Conservation (phyloP, 2,888 invertebrate genomes). For the Ochlodes sylvanus region DNA sequence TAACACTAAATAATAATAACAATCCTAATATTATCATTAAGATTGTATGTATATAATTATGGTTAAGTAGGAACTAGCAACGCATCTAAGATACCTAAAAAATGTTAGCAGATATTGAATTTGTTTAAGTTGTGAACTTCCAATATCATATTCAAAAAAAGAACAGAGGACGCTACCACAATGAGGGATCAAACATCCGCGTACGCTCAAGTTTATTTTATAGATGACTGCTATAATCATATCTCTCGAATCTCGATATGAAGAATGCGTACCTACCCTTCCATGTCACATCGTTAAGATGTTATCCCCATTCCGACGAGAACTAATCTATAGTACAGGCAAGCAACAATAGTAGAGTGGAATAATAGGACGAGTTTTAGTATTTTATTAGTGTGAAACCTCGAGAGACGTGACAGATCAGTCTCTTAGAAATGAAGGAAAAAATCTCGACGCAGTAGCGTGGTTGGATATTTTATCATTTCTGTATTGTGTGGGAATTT, state of each 20-base stretch:
- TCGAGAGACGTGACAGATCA: conserved; percentile 73
- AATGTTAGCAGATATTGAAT: too few species aligned
- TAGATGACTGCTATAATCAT: conserved; percentile 70
- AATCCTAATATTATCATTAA: too few species aligned
- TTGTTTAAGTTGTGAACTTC: too few species aligned
- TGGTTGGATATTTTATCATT: conserved; percentile 42
- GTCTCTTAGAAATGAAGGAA: conserved; percentile 51
- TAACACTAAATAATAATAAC: too few species aligned
- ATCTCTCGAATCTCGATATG: conserved; percentile 78
- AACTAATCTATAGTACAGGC: conserved; percentile 72
- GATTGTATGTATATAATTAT: too few species aligned
- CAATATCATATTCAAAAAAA: not conserved
- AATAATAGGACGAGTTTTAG: conserved; percentile 71
- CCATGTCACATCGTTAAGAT: conserved; percentile 79
- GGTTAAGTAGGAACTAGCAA: too few species aligned
- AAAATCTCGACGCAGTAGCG: conserved; percentile 52
- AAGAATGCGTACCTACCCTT: conserved; percentile 70
- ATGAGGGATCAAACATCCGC: conserved; percentile 41
- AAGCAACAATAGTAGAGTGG: conserved; percentile 72
- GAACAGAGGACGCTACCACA: conserved; percentile 37
- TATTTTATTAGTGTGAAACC: conserved; percentile 69
- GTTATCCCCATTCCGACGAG: conserved; percentile 74
- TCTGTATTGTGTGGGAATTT: conserved; percentile 36
- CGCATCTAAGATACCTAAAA: too few species aligned
- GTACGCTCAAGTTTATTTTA: conserved; percentile 61